These are phyloP conservation scores for Xenopus laevis DNA, from an alignment of 2,113 vertebrate species.

Conservation along the genomic window DNA sequence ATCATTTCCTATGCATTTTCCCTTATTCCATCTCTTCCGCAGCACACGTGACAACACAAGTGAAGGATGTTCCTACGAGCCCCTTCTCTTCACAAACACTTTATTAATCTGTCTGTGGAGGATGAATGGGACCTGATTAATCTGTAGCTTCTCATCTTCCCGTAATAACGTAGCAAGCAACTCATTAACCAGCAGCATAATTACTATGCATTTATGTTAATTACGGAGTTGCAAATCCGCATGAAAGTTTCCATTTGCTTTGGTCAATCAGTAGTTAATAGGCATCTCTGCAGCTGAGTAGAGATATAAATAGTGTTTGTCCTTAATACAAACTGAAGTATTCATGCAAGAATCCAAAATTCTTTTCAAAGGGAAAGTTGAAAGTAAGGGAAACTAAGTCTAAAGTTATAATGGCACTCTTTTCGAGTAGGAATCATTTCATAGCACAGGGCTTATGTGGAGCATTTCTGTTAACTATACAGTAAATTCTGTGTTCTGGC, in stretches of 20 bases:
- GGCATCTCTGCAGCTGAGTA: neutral
- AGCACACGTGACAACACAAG: neutral
- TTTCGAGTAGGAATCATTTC: no score
- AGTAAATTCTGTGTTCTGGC: no score
- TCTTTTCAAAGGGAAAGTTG: no score
- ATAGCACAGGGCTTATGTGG: no score
- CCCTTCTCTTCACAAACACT: conserved; percentile 19
- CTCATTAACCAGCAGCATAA: conserved; percentile 33
- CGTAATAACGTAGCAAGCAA: conserved; percentile 24
- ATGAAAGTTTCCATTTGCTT: neutral
- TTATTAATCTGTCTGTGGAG: conserved; percentile 26
- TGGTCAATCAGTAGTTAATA: conserved; percentile 18
- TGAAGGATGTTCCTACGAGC: neutral
- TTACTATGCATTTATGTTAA: conserved; percentile 43
- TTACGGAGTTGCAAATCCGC: conserved; percentile 10
- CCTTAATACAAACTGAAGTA: neutral
- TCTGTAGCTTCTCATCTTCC: conserved; percentile 35
- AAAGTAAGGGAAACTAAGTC: no score
- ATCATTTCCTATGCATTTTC: neutral
- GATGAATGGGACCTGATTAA: conserved; percentile 36
- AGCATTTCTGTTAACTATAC: no score
- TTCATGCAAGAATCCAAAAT: neutral
- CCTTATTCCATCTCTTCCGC: neutral
- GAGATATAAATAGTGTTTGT: conserved; percentile 17
- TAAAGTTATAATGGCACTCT: no score